Evolutionary conservation across 2,888 invertebrate genomes (phyloP), one percentile per base, ranked within the genome.

Genomic region (Onchidella celtica): DNA sequence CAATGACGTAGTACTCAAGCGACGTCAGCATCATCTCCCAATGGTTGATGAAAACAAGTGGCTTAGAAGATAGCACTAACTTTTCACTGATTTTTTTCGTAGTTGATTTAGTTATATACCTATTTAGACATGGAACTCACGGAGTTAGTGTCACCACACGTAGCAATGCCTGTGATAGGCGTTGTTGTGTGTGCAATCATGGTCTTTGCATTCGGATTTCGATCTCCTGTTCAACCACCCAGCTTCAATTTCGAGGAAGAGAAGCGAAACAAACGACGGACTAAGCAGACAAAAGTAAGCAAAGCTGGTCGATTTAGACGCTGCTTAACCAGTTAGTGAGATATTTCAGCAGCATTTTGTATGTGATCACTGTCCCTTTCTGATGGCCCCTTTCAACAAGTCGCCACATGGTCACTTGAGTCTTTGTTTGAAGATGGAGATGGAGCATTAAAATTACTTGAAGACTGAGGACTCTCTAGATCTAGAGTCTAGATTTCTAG

Each of bases 191-290:
- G 95, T 92, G 96, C 96, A 87, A 94, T 96, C 87, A 94, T 96
- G 88, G 96, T 96, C 89, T 96, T 96, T 94, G 95, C 95, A 86
- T 96, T 96, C 93, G 96, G 96, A 85, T 96, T 97, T 94, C 96
- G 96, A 94, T 95, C 96, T 85, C 95, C 96, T 87, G 96, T 96
- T 93, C 96, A 96, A 94, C 97, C 97, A 79, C 90, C 90, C 72
- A 90, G 90, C 85, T 90, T 91, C 83, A 88, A 89, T 85, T 90
- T 90, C 81, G 89, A 89, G 63, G 90, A 90, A 27, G 70, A 87
- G 69, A 87, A 85, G 61, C 85, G 86, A 77, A 88, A 79, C 38
- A 69, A 86, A 80, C 86, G 81, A 75, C 84, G 85, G 74, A 59
- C 70, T 3, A 90, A 88, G 77, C 89, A 88, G 78, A 76, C 86